phyloP scores from a whole-genome alignment of 2,797 vertebrate genomes.

The Melanotaenia maccullochi region DNA sequence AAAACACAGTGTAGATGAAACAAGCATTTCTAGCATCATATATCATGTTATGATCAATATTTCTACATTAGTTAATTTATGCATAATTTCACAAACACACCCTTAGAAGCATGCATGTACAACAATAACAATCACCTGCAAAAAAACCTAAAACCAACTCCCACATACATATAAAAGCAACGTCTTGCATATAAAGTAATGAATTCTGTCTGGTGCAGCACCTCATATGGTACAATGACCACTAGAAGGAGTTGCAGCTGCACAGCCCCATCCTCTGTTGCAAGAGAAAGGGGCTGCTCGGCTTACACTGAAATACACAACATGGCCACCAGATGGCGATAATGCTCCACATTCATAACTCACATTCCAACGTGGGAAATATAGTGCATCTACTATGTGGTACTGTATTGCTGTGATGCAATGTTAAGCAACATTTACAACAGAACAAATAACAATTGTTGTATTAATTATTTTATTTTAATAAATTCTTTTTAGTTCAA shows the following conservation, averaged over 20 bases:
- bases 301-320: neutral
- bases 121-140: neutral
- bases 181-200: neutral
- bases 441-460: neutral
- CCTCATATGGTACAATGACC: conserved; percentile 25
- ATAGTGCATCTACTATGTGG: neutral
- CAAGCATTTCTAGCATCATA: neutral
- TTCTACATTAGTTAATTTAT: neutral
- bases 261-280: conserved; percentile 6
- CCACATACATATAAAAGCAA: neutral
- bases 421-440: conserved; percentile 26
- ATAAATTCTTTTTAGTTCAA: neutral
- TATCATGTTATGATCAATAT: neutral
- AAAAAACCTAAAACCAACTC: too few species aligned
- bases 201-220: neutral
- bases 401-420: conserved; percentile 40
- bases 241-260: conserved; percentile 55
- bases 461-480: neutral
- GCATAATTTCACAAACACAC: neutral
- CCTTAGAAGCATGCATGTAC: neutral
- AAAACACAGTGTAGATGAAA: neutral
- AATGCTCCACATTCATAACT: neutral
- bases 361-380: neutral
- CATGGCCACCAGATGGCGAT: conserved; percentile 49
- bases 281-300: neutral